Evolutionary conservation across 2,888 invertebrate species (phyloP), one percentile per base, ranked within the genome.

Genomic region (Mantis religiosa): DNA sequence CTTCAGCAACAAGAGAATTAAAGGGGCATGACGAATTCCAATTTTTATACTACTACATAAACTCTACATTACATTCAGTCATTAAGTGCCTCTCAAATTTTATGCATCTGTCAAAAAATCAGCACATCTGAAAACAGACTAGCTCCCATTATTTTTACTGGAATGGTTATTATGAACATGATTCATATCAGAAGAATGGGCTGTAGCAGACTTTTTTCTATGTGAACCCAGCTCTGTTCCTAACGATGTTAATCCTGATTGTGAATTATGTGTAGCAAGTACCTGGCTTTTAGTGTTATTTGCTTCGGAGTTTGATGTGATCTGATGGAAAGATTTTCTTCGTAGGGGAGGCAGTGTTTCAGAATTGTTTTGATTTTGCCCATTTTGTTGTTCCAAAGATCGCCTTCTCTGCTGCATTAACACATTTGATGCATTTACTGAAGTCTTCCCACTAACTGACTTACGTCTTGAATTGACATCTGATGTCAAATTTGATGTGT

Each of bases 331-430:
- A n/a, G 91, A 91, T 71, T 86, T 90, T 0, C 88, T 90, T 41
- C 87, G 87, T 27, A 91, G 71, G 30, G 89, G 84, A 28, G 91
- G 91, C 20, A 91, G 89, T 12, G 91, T 91, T 85, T 91, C 88
- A 8, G 85, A 34, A 82, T 85, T 85, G 30, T 88, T 88, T n/a
- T 82, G 81, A 30, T 87, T 87, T 9, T 82, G 47, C 54, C 54
- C 54, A 34, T 87, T 82, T 25, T 88, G 84, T 28, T 71, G 88
- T 34, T 85, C 85, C 25, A 88, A 83, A n/a, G 88, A 88, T 81
- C 84, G 47, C 27, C 88, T 84, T 30, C 88, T 84, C 28, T 84
- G 84, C n/a, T 88, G 88, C 82, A 84, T 47, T 30, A 84, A 8
- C 28, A 88, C 28, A 27, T 71, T 71, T 20, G 54, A 15, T 71